phyloP scores from a whole-genome alignment of 2,113 vertebrate genomes.

The Mus spicilegus region DNA sequence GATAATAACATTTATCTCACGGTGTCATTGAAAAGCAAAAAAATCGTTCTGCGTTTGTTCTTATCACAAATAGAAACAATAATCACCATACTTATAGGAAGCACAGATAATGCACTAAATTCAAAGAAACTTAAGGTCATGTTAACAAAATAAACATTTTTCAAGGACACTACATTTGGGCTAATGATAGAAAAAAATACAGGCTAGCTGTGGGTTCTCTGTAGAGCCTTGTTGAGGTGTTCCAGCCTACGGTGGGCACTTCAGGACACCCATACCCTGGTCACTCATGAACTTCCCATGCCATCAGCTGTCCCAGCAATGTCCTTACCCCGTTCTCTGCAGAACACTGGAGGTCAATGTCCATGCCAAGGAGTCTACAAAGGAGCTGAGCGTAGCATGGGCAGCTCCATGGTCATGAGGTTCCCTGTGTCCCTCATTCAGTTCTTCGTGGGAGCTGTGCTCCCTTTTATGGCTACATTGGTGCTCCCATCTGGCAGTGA shows the following conservation, averaged over 20 bases:
- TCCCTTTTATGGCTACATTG: neutral
- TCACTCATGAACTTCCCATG: neutral
- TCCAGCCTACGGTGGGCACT: neutral
- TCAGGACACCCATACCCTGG: neutral
- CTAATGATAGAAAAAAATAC: neutral
- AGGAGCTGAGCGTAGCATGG: neutral
- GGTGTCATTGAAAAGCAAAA: neutral
- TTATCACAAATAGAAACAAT: slow-evolving; percentile 10
- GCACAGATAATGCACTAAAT: neutral
- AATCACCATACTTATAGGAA: neutral
- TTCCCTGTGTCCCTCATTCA: neutral
- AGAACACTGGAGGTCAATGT: slow-evolving; percentile 20
- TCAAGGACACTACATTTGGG: neutral
- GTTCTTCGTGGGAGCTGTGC: neutral
- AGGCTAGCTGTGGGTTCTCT: neutral
- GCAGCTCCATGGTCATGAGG: rapidly evolving
- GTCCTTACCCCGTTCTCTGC: neutral
- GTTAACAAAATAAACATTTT: slow-evolving; percentile 19
- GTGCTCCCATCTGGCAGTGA: neutral
- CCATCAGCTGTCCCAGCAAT: neutral
- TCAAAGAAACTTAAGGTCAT: neutral
- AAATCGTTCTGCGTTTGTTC: slow-evolving; percentile 21
- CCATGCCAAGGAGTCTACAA: neutral
- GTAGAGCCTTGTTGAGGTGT: neutral
- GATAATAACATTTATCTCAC: neutral